Base-by-base conservation (phyloP, 2,888 invertebrate species). In the Acrobasis consociella region DNA sequence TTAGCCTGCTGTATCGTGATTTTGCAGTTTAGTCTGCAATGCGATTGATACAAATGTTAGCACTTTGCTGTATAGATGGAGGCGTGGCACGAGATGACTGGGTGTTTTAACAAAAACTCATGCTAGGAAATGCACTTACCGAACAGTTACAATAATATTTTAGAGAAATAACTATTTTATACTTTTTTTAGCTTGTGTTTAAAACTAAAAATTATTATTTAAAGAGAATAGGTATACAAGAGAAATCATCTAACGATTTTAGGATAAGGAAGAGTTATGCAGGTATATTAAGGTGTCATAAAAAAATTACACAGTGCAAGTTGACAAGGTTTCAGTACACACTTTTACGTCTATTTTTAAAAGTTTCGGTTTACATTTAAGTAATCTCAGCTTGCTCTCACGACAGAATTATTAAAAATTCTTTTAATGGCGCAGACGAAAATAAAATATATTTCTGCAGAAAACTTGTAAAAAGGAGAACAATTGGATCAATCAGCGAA, bases 21-120 rank as follows among this genome's bases (percentile, higher is more conserved):
- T 72, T 69, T 72, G 77, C 80, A 76, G 69, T 62, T 55, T 60
- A 77, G 76, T 68, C 64, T 68, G 68, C 62, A 70, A 67, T 69
- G 69, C 72, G 73, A 77, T 75, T 77, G 74, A 76, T 77, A 77
- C 73, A 69, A 72, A 73, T 71, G 72, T 75, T 77, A 70, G 74
- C 75, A 75, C 75, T 72, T 73, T 73, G 76, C 78, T 75, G 66
- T 61, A 61, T 60, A 69, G 52, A 65, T 60, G 69, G 52, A 64
- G 79, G 77, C 72, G 78, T 75, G 75, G 74, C 69, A 67, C 66
- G 49, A 70, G 72, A 72, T 77, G 75, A 77, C 72, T 66, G 61
- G 71, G 70, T 72, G 65, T 64, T 74, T 73, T 73, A 66, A 64
- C 64, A 69, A 65, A 69, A 55, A 70, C 72, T 71, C 72, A 67